Base-by-base conservation (phyloP, 2,888 invertebrate species). In the Drosophila suboccidentalis region DNA sequence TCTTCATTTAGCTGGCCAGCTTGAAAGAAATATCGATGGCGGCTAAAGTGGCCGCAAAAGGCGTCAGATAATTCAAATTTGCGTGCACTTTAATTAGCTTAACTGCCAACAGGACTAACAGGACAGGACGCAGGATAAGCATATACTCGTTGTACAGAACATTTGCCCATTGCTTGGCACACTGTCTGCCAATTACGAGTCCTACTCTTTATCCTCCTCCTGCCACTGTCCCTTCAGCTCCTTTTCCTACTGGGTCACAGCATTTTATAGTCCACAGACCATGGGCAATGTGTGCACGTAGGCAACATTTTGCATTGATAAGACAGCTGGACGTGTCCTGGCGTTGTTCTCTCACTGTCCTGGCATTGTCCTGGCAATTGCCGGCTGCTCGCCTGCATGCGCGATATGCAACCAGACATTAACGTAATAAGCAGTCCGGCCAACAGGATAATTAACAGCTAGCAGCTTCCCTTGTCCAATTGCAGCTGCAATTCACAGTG, bases 51-150 rank as follows among this genome's bases (percentile, higher is more conserved):
- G 55, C 61, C 75, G 22, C 64, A 51, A 22, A 68, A 75, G 63
- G 68, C 71, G 59, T 55, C 54, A 72, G 80, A 87, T 84, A 87
- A 89, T 63, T 87, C 87, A 79, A 79, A 84, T 84, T 82, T 81
- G 89, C 66, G 65, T 84, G 77, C 89, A 89, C 89, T 87, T 89
- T 84, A 89, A 89, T 84, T 89, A 89, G 79, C 85, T 71, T 71
- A 78, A 74, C 85, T 84, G 74, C 50, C 53, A 53, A 55, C 55
- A 22, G 49, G 38, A 8, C 38, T n/a, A 2, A 38, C n/a, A n/a
- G 36, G 32, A 43, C 39, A 26, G 19, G 46, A 57, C 34, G 51
- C 71, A 53, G 62, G 55, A 77, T 62, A 77, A 60, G 34, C 47
- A 29, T 6, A 29, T 8, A 29, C 29, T 29, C 29, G 29, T 29